A percentile compares a stretch with the other conserved stretches of the same genome.
Evolutionary conservation across 2,113 vertebrate species (phyloP).

Genomic region (Struthio camelus): DNA sequence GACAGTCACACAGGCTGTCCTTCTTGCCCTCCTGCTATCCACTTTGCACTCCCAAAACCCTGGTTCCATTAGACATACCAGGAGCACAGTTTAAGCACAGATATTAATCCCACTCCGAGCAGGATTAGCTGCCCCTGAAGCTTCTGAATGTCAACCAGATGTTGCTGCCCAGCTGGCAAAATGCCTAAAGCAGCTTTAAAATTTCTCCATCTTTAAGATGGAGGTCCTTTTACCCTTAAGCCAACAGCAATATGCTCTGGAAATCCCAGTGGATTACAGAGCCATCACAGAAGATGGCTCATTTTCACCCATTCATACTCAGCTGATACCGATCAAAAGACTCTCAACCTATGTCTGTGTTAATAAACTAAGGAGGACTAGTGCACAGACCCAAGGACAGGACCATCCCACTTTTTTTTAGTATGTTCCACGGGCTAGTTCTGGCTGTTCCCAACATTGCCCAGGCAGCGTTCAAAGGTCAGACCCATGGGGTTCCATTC

Average conservation of each 20-base stretch:
- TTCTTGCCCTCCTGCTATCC: not conserved
- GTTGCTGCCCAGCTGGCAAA: conserved; percentile 53
- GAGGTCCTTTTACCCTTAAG: not conserved
- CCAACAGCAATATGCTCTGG: not conserved
- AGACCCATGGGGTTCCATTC: not conserved
- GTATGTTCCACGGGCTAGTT: not conserved
- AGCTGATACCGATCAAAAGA: not conserved
- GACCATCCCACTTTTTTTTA: not conserved
- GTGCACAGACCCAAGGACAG: not conserved
- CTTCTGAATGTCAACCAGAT: conserved; percentile 63
- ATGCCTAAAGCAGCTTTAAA: conserved; percentile 53
- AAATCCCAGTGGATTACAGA: conserved; percentile 30
- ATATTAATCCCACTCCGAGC: conserved; percentile 51
- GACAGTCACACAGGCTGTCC: not conserved
- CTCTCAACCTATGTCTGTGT: not conserved
- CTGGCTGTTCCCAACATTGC: not conserved
- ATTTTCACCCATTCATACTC: conserved; percentile 35
- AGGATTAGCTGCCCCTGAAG: conserved; percentile 64
- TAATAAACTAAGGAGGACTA: not conserved
- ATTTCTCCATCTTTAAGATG: conserved; percentile 46
- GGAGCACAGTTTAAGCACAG: conserved; percentile 12
- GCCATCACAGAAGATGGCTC: conserved; percentile 28
- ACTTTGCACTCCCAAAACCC: not conserved
- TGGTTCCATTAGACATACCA: not conserved
- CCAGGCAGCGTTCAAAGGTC: not conserved